Evolutionary conservation across 1,140 invertebrate species (phyloP), one percentile per base, ranked within the genome.

Genomic region (Thaumetopoea pityocampa): DNA sequence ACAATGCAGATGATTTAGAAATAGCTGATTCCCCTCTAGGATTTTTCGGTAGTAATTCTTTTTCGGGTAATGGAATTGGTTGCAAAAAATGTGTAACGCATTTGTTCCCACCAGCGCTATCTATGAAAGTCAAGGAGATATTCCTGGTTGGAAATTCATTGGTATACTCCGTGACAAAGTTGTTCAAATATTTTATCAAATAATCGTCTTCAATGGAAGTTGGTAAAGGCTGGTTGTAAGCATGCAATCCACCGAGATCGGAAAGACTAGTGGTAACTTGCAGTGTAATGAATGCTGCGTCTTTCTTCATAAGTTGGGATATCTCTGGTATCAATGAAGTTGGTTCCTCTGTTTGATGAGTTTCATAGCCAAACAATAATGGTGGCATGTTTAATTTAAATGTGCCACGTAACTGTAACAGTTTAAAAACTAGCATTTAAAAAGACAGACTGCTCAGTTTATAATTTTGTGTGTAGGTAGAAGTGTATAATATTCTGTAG

Each of bases 31-130:
- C 72, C 3, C 46, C 61, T 32, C 68, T 77, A 0, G 66, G 60
- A 38, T 78, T 66, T 53, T 58, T 66, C 6, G 71, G 67, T 32
- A 68, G 66, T 26, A 33, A 66, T 18, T 71, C 67, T 14, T 41
- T 45, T 35, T 65, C 56, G 0, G 77, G 80, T 7, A 66, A 28
- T 6, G 64, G 58, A 9, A 81, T 64, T 4, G 71, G 54, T 40
- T 79, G 69, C 1, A 84, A 29, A 35, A 77, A 81, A 33, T 82
- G 71, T 0, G 73, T 72, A 11, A 77, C 54, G 34, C 67, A 80
- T 58, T 59, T 80, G 29, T 79, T 78, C 16, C 28, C 60, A 11
- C 71, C 73, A 5, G 51, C 47, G 46, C 67, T 80, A 34, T 78
- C 68, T 38, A 81, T 72, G n/a, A 66, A 77, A 1, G 73, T 71